Evolutionary conservation across 2,113 vertebrate genomes (phyloP).

Genomic region (Neolamprologus variostigma): DNA sequence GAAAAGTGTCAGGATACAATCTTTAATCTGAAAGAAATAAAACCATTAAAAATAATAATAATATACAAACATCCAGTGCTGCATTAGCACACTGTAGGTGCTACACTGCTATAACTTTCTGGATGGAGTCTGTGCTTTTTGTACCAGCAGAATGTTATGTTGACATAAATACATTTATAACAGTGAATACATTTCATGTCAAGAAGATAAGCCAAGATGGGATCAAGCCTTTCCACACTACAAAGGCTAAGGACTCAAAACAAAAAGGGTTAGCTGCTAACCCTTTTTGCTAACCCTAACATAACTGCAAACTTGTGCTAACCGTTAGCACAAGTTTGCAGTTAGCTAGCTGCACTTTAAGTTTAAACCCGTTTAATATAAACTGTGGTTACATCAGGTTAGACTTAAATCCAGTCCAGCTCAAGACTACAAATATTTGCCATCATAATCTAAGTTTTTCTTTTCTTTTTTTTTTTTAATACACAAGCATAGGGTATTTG

Average conservation of each 20-base stretch:
- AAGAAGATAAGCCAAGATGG: neutral
- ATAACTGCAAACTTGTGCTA: no score
- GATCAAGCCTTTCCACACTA: neutral
- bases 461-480: neutral
- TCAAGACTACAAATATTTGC: neutral
- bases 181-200: neutral
- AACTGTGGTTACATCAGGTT: neutral
- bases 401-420: neutral
- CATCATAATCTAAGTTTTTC: neutral
- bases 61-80: neutral
- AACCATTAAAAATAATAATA: neutral
- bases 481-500: neutral
- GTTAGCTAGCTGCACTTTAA: neutral
- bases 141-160: rapidly evolving
- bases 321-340: neutral
- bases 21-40: neutral
- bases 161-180: neutral
- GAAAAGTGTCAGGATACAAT: neutral
- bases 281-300: no score
- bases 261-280: neutral
- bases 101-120: neutral
- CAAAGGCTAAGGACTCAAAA: neutral
- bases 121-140: neutral
- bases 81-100: neutral
- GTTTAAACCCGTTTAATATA: neutral